Conservation (phyloP, 2,888 invertebrate species). For the Drosophila yooni region DNA sequence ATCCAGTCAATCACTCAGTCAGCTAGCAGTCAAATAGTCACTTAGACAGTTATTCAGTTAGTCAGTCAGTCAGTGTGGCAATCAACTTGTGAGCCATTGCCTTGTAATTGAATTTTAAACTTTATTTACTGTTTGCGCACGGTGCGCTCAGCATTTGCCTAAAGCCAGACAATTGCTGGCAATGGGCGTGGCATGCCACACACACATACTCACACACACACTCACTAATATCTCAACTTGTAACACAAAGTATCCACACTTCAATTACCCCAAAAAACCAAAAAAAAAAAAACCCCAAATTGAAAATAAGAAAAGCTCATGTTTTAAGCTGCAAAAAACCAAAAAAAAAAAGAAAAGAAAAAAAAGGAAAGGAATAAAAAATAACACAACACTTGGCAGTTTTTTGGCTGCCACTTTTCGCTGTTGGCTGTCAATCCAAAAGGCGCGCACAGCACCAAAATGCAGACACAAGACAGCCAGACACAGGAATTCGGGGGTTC, state of each 20-base stretch:
- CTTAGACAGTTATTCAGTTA: conserved; percentile 12
- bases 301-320: conserved; percentile 27
- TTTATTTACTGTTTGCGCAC: conserved; percentile 75
- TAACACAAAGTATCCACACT: conserved; percentile 67
- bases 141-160: conserved; percentile 50
- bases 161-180: conserved; percentile 55
- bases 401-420: conserved; percentile 50
- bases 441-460: conserved; percentile 61
- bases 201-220: background rate
- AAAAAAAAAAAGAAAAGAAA: conserved; percentile 31
- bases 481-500: background rate
- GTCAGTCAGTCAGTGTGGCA: conserved; percentile 46
- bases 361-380: conserved; percentile 37
- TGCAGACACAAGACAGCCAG: conserved; percentile 37
- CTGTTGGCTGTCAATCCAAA: conserved; percentile 74
- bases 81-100: conserved; percentile 75
- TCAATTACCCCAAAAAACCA: conserved; percentile 64
- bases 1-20: conserved; percentile 26
- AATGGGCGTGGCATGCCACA: conserved; percentile 31
- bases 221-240: conserved; percentile 26
- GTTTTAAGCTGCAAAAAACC: conserved; percentile 34
- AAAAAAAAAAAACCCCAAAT: conserved; percentile 2
- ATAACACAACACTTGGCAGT: conserved; percentile 65
- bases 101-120: conserved; percentile 80
- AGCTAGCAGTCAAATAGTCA: conserved; percentile 19